Evolutionary conservation across 2,113 vertebrate genomes (phyloP).

Genomic region (Pollimyrus isidori): DNA sequence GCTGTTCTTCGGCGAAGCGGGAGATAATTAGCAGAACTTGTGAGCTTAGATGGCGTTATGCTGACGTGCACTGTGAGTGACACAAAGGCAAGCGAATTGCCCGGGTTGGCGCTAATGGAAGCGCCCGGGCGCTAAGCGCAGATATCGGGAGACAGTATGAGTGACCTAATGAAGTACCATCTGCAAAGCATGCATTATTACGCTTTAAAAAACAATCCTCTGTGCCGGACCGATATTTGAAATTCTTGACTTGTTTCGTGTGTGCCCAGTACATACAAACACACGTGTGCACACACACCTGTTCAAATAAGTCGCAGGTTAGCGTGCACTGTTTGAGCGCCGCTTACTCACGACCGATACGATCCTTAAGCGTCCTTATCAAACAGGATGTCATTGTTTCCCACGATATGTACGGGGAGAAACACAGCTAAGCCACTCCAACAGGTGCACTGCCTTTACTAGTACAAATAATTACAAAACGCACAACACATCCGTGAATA

Average conservation of each 20-base stretch:
- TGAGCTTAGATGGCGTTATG: background rate
- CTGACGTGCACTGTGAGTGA: background rate
- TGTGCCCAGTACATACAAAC: background rate
- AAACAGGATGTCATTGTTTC: conserved; percentile 59
- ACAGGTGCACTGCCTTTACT: conserved; percentile 15
- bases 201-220: background rate
- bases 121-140: background rate
- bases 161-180: background rate
- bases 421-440: conserved; percentile 5
- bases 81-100: background rate
- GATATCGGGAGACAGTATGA: background rate
- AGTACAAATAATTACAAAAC: conserved; percentile 1
- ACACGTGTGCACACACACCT: conserved; percentile 46
- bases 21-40: conserved; percentile 9
- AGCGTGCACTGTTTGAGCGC: background rate
- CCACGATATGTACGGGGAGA: conserved; percentile 29
- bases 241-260: background rate
- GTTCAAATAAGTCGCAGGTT: conserved; percentile 63
- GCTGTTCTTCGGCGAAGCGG: conserved; percentile 1
- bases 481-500: background rate
- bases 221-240: background rate
- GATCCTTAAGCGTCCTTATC: conserved; percentile 60
- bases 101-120: background rate
- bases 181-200: background rate
- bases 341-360: conserved; percentile 38